Conservation (phyloP, 2,797 vertebrate species). For the Meda fulgida region DNA sequence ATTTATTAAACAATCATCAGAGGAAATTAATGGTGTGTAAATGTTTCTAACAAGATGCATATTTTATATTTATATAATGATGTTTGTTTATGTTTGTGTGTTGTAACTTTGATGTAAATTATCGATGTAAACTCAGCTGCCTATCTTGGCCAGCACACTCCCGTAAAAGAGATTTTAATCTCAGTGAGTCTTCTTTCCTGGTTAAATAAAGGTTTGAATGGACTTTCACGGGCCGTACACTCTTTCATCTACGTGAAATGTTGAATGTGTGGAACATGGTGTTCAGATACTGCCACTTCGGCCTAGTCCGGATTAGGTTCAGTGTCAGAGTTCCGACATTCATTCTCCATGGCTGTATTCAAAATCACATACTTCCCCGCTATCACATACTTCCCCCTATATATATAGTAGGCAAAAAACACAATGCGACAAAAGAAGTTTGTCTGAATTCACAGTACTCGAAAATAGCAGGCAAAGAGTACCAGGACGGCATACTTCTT, state of each 20-base stretch:
- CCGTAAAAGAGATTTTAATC: too few relatives aligned
- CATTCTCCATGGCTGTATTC: neutral
- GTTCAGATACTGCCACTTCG: neutral
- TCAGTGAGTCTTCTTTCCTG: too few relatives aligned
- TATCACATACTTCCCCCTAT: neutral
- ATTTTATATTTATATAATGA: too few relatives aligned
- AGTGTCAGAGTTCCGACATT: neutral
- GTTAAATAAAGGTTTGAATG: too few relatives aligned
- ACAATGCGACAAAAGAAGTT: neutral
- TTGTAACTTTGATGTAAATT: too few relatives aligned
- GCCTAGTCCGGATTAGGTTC: neutral
- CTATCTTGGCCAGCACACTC: too few relatives aligned
- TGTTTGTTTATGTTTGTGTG: too few relatives aligned
- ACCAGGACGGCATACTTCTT: neutral
- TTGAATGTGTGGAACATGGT: neutral
- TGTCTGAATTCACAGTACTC: neutral
- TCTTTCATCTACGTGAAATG: neutral
- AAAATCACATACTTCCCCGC: neutral
- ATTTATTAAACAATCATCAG: too few relatives aligned
- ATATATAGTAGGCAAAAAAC: neutral
- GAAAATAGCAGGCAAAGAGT: neutral
- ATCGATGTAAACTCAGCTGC: too few relatives aligned
- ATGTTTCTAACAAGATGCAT: too few relatives aligned
- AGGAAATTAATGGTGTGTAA: too few relatives aligned
- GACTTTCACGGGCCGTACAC: neutral